Evolutionary conservation across 2,113 vertebrate species (phyloP), one percentile per base, ranked within the genome.

Genomic region (Coracopsis vasa): DNA sequence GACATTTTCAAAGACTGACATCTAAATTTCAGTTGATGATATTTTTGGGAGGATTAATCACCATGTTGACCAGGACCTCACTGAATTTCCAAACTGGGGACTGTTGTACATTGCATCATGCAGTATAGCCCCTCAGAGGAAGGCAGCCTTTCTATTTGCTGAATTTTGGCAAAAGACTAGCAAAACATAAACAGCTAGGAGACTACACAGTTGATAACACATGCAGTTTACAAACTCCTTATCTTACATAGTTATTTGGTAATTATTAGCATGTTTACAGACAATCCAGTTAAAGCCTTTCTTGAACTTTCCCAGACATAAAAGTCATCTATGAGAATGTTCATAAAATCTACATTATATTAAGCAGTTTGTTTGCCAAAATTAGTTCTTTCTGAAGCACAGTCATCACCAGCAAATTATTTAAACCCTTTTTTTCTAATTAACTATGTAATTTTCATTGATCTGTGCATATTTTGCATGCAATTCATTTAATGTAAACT

Each of bases 371-470:
- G 20, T 69, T 82, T 88, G 65, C 24, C 54, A 87, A 84, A 90
- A 90, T 35, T n/a, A 67, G 17, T 86, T 89, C 39, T 89, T 96
- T 94, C 73, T 95, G 85, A 93, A 89, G 41, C 53, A 65, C 6
- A 75, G 56, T 24, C 77, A 70, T 81, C 44, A 84, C 48, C 50
- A 92, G 50, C 7, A 56, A 61, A 47, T 44, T 86, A 54, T 51
- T 60, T 37, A 61, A 88, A 24, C 31, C 4, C 2, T 29, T 47
- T 92, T 67, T 16, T 19, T 47, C 61, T 62, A 80, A 79, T 84
- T 89, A 73, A 65, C 18, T 13, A 25, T 44, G 28, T 39, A 9
- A 10, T 93, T 90, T 90, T 86, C 39, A 72, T 18, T 74, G 44
- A 23, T 29, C 77, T 91, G 20, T 37, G 35, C 54, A 60, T 24